These are phyloP conservation scores for Miniopterus natalensis DNA, from an alignment of 2,113 vertebrate genomes.

Conservation along the genomic window DNA sequence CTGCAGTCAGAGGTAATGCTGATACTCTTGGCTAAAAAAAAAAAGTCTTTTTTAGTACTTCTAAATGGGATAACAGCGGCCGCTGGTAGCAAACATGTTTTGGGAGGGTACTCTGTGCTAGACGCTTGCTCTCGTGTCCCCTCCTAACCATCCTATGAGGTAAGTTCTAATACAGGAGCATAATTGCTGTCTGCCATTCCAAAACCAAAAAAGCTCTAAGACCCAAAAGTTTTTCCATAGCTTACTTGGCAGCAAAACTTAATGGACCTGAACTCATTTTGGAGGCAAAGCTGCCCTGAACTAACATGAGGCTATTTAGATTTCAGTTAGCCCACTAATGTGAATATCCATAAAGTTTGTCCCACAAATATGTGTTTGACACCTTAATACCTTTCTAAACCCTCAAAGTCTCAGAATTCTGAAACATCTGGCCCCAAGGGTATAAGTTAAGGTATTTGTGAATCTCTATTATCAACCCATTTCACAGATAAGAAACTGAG, in stretches of 20 bases:
- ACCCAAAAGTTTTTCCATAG: slow-evolving; percentile 42
- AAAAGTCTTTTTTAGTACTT: slow-evolving; percentile 19
- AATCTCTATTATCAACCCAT: slow-evolving; percentile 2
- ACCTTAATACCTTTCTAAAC: not conserved
- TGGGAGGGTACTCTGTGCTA: not conserved
- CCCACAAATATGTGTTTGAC: not conserved
- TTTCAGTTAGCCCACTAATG: not conserved
- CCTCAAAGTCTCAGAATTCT: slow-evolving; percentile 23
- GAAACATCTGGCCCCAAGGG: not conserved
- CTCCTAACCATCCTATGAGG: slow-evolving; percentile 48
- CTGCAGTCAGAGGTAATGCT: slow-evolving; percentile 32
- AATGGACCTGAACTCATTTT: slow-evolving; percentile 54
- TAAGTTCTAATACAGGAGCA: slow-evolving; percentile 69
- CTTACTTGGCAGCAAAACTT: slow-evolving; percentile 59
- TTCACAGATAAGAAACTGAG: slow-evolving; percentile 36
- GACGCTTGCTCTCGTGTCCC: slow-evolving; percentile 1
- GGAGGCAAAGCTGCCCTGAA: slow-evolving; percentile 17
- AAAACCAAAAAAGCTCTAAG: slow-evolving; percentile 69
- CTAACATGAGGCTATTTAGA: not conserved
- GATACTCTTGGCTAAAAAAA: slow-evolving; percentile 2
- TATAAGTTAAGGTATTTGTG: not conserved
- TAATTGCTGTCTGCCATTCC: slow-evolving; percentile 69
- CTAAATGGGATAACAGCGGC: not conserved
- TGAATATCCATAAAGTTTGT: not conserved
- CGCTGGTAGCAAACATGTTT: not conserved